These are phyloP conservation scores for Macquaria australasica DNA, from an alignment of 2,113 vertebrate genomes.

Conservation along the genomic window DNA sequence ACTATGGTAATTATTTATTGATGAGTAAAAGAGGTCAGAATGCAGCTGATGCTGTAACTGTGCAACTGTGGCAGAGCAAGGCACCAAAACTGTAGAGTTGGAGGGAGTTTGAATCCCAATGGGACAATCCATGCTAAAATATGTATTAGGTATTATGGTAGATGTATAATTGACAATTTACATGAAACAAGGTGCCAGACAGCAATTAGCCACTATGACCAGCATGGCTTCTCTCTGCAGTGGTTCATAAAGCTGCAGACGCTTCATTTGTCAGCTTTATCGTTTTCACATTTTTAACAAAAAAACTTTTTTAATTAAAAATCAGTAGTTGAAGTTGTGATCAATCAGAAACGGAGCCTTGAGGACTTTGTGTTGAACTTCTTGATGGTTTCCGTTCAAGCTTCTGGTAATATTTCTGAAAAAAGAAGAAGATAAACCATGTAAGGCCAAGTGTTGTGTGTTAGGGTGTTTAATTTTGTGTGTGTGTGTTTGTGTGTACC, in stretches of 20 bases:
- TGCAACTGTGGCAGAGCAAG: neutral
- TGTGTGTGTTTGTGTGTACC: slow-evolving; percentile 36
- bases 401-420: slow-evolving; percentile 75
- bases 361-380: neutral
- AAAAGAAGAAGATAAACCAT: neutral
- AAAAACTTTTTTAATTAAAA: neutral
- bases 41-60: neutral
- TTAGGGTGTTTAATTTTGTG: neutral
- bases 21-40: neutral
- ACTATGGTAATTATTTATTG: neutral
- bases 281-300: neutral
- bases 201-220: neutral
- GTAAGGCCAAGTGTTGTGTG: neutral
- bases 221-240: neutral
- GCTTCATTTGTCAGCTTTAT: neutral
- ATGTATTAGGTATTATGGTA: neutral
- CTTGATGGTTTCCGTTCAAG: slow-evolving; percentile 3
- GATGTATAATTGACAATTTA: neutral
- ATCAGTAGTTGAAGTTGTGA: neutral
- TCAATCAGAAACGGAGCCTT: slow-evolving; percentile 43
- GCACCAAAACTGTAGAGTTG: neutral
- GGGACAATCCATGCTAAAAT: neutral
- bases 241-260: accelerated
- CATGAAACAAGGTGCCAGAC: too few relatives aligned
- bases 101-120: neutral